Percentiles rank a stretch among this genome's conserved stretches.
Evolutionary conservation across 2,797 vertebrate species (phyloP).

Genomic region (Petrocephalus schoutedeni): DNA sequence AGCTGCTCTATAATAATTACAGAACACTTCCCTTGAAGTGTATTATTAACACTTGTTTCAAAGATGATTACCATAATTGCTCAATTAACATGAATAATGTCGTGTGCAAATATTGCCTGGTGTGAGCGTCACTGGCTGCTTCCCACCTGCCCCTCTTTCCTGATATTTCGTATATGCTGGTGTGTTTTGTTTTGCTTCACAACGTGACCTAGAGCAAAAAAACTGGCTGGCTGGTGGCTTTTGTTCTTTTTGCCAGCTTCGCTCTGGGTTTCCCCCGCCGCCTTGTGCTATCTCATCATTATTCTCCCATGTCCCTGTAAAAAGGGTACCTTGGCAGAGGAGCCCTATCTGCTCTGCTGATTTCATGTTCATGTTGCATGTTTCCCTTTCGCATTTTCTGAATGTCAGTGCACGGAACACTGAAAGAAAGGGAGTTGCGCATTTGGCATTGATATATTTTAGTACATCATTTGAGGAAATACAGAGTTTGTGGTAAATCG

Average conservation of each 20-base stretch:
- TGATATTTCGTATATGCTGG: not conserved
- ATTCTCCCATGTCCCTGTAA: not conserved
- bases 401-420: not conserved
- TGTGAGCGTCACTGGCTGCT: not conserved
- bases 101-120: slow-evolving; percentile 1
- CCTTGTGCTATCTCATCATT: not conserved
- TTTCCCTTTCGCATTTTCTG: not conserved
- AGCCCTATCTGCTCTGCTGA: not conserved
- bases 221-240: not conserved
- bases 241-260: not conserved
- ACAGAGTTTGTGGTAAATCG: not conserved
- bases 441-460: not conserved
- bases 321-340: not conserved
- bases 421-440: not conserved
- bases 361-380: not conserved
- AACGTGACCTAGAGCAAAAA: not conserved
- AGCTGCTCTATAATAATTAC: not conserved
- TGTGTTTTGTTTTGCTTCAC: not conserved
- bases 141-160: not conserved
- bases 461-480: not conserved
- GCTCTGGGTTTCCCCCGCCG: not conserved
- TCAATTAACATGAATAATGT: slow-evolving; percentile 12
- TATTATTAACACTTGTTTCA: slow-evolving; percentile 10
- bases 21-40: not conserved
- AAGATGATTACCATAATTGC: slow-evolving; percentile 12